Evolutionary conservation across 1,140 invertebrate genomes (phyloP), one percentile per base, ranked within the genome.

Genomic region (Leptinotarsa defecta): DNA sequence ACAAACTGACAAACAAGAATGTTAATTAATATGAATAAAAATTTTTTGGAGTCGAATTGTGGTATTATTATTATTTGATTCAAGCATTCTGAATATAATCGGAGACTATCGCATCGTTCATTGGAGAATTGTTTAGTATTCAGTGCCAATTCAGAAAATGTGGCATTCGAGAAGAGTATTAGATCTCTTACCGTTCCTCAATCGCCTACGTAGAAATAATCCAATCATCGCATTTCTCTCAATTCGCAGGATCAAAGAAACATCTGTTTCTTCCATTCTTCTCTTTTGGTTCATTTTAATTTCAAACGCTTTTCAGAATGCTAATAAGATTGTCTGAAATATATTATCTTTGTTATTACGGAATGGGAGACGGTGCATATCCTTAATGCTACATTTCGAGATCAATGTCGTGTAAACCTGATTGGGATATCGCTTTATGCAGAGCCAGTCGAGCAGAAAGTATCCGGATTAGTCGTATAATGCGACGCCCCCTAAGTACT

Each of bases 381-480:
- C 6, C 52, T 15, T 19, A 57, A 17, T 57, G 52, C 52, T 57
- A 57, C 52, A 17, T 57, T n/a, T 57, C 52, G n/a, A 17, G 52
- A 57, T 57, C 52, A 57, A 57, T 57, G 52, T 57, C 17, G 52
- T 57, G 52, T 57, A 19, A 57, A 57, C 15, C 52, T 57, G 52
- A 57, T 17, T 19, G 15, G 52, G 13, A 19, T 57, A 19, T 57
- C 15, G 15, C 52, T 57, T 57, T 57, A 57, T 57, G 52, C 13
- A 57, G 52, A 19, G 17, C n/a, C 52, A 57, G 52, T 57, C 15
- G 52, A 57, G 15, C 52, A 57, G 52, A n/a, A 19, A 57, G 52
- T 57, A 17, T 57, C 52, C 52, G 52, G n/a, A 43, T 43, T 43
- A 17, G 52, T 57, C n/a, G 52, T 57, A 57, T 57, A 57, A 57